These are phyloP conservation scores for Epirrhoe tristata DNA, from an alignment of 2,888 invertebrate species.

Conservation along the genomic window DNA sequence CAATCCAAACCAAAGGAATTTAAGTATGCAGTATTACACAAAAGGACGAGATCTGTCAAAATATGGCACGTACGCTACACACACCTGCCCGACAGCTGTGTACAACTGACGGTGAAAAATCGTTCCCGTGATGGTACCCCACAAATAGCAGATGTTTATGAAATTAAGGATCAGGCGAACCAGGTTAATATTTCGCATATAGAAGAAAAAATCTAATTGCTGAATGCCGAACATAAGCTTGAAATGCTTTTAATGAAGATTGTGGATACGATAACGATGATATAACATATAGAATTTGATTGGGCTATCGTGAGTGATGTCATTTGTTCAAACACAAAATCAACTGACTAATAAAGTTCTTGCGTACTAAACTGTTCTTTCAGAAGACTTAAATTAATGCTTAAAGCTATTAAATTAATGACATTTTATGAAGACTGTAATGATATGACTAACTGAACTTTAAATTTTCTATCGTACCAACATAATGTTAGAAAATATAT, in stretches of 20 bases:
- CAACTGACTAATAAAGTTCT: not conserved
- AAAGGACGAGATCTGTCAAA: slow-evolving; percentile 61
- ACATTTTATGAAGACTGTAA: too few species aligned
- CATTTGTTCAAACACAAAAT: slow-evolving; percentile 7
- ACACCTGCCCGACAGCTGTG: slow-evolving; percentile 80
- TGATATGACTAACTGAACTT: too few species aligned
- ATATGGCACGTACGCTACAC: slow-evolving; percentile 65
- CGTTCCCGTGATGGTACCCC: slow-evolving; percentile 61
- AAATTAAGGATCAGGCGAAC: slow-evolving; percentile 41
- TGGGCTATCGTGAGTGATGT: slow-evolving; percentile 16
- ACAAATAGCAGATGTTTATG: slow-evolving; percentile 68
- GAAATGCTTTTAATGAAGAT: slow-evolving; percentile 8
- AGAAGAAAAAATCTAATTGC: not conserved
- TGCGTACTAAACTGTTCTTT: not conserved
- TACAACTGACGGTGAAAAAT: slow-evolving; percentile 72
- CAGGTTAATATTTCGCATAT: slow-evolving; percentile 30
- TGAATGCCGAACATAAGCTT: not conserved
- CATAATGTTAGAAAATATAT: not conserved
- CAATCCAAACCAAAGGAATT: slow-evolving; percentile 35
- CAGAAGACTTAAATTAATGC: not conserved
- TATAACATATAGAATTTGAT: slow-evolving; percentile 19
- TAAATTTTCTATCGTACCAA: not conserved
- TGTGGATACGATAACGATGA: slow-evolving; percentile 14
- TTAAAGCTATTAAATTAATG: too few species aligned
- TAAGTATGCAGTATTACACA: slow-evolving; percentile 36